These are phyloP conservation scores for Nyctalus aviator DNA, from an alignment of 2,797 vertebrate genomes.

Conservation along the genomic window DNA sequence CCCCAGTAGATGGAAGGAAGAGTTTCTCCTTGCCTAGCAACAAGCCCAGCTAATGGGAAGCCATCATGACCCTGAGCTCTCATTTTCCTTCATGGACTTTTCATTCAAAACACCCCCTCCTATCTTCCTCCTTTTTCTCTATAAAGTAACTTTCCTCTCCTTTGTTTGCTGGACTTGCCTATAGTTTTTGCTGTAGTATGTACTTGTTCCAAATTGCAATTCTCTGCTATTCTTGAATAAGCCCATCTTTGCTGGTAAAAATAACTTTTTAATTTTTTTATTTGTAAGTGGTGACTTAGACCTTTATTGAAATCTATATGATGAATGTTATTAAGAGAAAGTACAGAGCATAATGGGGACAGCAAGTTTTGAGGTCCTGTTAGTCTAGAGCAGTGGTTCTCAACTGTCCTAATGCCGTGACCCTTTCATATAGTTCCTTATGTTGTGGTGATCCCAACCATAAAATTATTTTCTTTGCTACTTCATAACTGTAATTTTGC, in stretches of 20 bases:
- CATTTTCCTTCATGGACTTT: not conserved
- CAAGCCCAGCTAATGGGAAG: not conserved
- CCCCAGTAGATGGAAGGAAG: not conserved
- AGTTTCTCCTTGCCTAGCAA: not conserved
- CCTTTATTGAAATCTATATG: not conserved
- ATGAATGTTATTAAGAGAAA: not conserved
- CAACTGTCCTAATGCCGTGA: too few relatives aligned
- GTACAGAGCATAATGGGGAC: not conserved
- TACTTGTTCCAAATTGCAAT: not conserved
- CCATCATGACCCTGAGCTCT: not conserved
- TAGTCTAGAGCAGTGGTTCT: not conserved
- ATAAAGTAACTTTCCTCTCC: not conserved
- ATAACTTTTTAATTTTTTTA: not conserved
- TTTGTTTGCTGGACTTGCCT: not conserved
- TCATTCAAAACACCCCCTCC: not conserved
- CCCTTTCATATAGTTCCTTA: too few relatives aligned
- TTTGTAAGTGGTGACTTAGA: not conserved
- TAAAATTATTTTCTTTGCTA: too few relatives aligned
- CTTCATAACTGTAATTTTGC: too few relatives aligned
- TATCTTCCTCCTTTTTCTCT: not conserved
- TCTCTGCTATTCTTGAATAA: not conserved
- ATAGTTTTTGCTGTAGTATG: not conserved
- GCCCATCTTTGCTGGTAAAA: not conserved
- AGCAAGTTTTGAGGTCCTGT: not conserved
- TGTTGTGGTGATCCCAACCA: too few relatives aligned